These are phyloP conservation scores for Neolamprologus ventralis DNA, from an alignment of 2,113 vertebrate species.

Conservation along the genomic window DNA sequence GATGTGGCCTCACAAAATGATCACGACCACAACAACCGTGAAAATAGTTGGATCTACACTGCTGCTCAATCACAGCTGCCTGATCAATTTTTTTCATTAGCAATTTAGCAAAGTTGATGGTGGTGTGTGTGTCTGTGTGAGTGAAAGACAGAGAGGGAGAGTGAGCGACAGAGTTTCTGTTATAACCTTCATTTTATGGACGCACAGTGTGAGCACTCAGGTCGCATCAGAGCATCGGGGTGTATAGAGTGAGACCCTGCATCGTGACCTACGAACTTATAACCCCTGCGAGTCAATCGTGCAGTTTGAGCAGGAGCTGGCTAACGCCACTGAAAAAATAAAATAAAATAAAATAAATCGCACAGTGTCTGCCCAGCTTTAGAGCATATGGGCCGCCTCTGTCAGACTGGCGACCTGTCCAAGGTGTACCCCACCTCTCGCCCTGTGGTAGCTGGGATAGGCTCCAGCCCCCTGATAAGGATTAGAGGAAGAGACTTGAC, in stretches of 20 bases:
- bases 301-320: background rate
- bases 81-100: background rate
- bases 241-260: fast-evolving
- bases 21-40: background rate
- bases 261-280: fast-evolving
- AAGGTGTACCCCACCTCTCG: background rate
- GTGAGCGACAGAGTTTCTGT: fast-evolving
- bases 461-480: background rate
- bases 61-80: background rate
- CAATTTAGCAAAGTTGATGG: background rate
- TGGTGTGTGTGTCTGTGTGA: fast-evolving
- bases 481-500: fast-evolving
- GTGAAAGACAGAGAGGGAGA: background rate
- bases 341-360: fast-evolving
- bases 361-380: fast-evolving
- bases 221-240: fast-evolving
- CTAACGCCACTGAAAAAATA: background rate
- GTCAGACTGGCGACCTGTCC: background rate
- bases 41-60: fast-evolving
- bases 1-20: background rate
- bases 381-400: background rate
- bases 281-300: background rate
- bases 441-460: background rate
- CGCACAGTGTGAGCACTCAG: fast-evolving
- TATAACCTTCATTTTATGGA: background rate